A percentile compares a stretch with the other conserved stretches of the same genome.
Evolutionary conservation across 2,797 vertebrate species (phyloP).

Genomic region (Halcyon leucocephala): DNA sequence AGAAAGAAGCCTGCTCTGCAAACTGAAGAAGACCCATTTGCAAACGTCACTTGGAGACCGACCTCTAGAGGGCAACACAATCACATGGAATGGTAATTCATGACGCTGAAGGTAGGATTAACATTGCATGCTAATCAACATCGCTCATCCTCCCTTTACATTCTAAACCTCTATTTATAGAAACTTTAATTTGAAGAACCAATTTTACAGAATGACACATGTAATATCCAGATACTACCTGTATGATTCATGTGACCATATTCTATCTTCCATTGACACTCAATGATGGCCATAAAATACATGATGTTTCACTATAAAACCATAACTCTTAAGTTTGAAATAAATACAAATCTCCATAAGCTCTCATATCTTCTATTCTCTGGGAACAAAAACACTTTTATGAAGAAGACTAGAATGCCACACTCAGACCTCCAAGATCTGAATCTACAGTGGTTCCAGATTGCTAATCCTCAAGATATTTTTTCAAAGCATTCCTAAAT

Average conservation of each 20-base stretch:
- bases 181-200: neutral
- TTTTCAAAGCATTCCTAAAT: neutral
- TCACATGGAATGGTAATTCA: neutral
- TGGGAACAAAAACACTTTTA: neutral
- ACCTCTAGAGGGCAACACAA: conserved; percentile 67
- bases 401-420: neutral
- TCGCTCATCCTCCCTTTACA: neutral
- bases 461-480: neutral
- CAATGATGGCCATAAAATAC: neutral
- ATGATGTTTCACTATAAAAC: neutral
- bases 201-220: neutral
- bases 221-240: neutral
- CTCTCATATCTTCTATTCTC: neutral
- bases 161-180: neutral
- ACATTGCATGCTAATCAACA: neutral
- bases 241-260: neutral
- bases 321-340: neutral
- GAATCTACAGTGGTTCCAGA: neutral
- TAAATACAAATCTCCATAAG: neutral
- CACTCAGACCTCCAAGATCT: neutral
- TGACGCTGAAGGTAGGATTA: rapidly evolving
- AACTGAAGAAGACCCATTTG: neutral
- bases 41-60: neutral
- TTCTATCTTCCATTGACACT: neutral
- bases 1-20: rapidly evolving